These are phyloP conservation scores for Calliphora vomitoria DNA, from an alignment of 2,888 invertebrate genomes.

Conservation along the genomic window DNA sequence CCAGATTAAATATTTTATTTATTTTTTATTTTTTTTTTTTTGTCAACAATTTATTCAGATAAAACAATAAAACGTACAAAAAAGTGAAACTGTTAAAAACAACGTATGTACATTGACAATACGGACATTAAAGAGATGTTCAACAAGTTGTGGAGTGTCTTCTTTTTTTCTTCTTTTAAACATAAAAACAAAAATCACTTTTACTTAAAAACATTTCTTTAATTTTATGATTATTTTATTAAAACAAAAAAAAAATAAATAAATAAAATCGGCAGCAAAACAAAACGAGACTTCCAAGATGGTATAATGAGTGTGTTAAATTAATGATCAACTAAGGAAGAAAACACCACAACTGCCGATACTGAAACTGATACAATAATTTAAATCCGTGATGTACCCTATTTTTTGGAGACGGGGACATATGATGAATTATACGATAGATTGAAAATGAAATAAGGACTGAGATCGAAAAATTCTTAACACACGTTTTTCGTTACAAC, in stretches of 20 bases:
- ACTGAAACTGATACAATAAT: not conserved
- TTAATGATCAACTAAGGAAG: not conserved
- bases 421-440: too few species aligned
- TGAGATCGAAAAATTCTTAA: too few species aligned
- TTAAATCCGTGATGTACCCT: not conserved
- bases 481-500: too few species aligned
- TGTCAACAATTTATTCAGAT: not conserved
- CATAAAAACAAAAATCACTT: not conserved
- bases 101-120: not conserved
- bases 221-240: slow-evolving; percentile 21
- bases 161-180: not conserved
- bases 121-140: slow-evolving; percentile 26
- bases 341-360: not conserved
- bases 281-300: slow-evolving; percentile 13
- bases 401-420: not conserved
- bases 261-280: not conserved
- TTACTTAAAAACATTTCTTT: slow-evolving; percentile 37
- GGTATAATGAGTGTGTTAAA: slow-evolving; percentile 13
- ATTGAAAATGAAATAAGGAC: too few species aligned
- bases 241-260: too few species aligned
- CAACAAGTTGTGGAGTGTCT: not conserved
- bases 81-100: slow-evolving; percentile 48
- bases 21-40: not conserved
- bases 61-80: not conserved
- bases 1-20: slow-evolving; percentile 1